These are phyloP conservation scores for Polydrusus cervinus DNA, from an alignment of 2,888 invertebrate genomes.

Conservation along the genomic window DNA sequence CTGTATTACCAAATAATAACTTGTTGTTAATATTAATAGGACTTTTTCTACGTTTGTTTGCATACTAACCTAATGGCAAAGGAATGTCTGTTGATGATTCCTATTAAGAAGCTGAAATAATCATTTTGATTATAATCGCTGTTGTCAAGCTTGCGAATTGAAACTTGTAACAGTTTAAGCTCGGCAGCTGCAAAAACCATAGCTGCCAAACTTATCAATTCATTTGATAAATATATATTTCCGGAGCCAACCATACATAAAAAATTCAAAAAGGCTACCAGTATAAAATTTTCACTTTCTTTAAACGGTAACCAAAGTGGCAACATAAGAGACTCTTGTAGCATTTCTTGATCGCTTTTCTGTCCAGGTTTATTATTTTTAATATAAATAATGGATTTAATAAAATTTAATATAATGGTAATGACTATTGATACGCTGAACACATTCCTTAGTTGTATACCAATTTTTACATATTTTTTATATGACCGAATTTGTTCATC, in stretches of 20 bases:
- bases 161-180: too few relatives aligned
- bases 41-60: too few relatives aligned
- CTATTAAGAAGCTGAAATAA: not conserved
- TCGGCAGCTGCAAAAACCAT: not conserved
- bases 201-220: not conserved
- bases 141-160: not conserved
- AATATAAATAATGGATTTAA: not conserved
- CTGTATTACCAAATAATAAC: too few relatives aligned
- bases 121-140: not conserved
- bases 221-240: not conserved
- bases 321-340: not conserved
- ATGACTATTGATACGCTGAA: not conserved
- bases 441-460: not conserved
- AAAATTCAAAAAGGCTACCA: not conserved
- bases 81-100: not conserved
- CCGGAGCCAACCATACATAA: not conserved
- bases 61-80: slow-evolving; percentile 2
- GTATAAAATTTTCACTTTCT: not conserved
- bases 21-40: too few relatives aligned
- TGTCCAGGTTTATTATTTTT: not conserved
- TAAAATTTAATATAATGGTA: not conserved
- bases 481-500: not conserved
- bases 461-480: not conserved
- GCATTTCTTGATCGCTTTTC: not conserved
- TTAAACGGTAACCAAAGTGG: slow-evolving; percentile 1